Evolutionary conservation across 2,113 vertebrate genomes (phyloP).

Genomic region (Paedocypris sp.): DNA sequence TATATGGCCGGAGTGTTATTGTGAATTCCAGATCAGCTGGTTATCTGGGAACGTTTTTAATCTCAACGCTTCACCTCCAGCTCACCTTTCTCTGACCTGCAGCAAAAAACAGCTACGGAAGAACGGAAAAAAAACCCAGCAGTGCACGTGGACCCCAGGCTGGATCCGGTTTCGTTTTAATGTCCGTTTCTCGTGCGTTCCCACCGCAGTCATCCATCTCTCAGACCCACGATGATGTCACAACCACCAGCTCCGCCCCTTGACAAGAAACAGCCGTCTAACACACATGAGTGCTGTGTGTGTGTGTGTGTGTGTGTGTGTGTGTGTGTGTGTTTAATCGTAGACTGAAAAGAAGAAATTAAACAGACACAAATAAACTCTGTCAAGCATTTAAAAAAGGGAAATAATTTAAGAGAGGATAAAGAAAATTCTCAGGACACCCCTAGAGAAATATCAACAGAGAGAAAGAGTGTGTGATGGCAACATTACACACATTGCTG

Average conservation of each 20-base stretch:
- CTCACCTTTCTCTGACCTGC: slow-evolving; percentile 78
- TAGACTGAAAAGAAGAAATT: too few relatives aligned
- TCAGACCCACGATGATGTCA: slow-evolving; percentile 55
- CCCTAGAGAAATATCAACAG: too few relatives aligned
- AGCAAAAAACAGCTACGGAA: slow-evolving; percentile 18
- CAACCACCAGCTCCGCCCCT: slow-evolving; percentile 36
- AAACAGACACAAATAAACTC: too few relatives aligned
- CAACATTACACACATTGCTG: too few relatives aligned
- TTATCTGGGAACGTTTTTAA: slow-evolving; percentile 92
- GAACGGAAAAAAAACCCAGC: slow-evolving; percentile 56
- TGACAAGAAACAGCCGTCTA: slow-evolving; percentile 51
- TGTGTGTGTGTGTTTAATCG: too few relatives aligned
- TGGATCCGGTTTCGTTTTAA: slow-evolving; percentile 69
- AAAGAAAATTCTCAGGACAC: too few relatives aligned
- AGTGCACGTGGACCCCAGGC: slow-evolving; percentile 65
- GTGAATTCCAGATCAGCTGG: slow-evolving; percentile 94
- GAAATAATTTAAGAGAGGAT: too few relatives aligned
- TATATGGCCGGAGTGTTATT: slow-evolving; percentile 98
- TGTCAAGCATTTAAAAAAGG: too few relatives aligned
- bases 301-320: too few relatives aligned
- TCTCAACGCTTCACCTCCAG: slow-evolving; percentile 75
- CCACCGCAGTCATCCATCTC: slow-evolving; percentile 48
- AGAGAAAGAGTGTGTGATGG: too few relatives aligned
- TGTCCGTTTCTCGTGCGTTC: slow-evolving; percentile 63
- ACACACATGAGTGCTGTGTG: too few relatives aligned